Conservation (phyloP, 2,888 invertebrate genomes). For the Ochlodes sylvanus region DNA sequence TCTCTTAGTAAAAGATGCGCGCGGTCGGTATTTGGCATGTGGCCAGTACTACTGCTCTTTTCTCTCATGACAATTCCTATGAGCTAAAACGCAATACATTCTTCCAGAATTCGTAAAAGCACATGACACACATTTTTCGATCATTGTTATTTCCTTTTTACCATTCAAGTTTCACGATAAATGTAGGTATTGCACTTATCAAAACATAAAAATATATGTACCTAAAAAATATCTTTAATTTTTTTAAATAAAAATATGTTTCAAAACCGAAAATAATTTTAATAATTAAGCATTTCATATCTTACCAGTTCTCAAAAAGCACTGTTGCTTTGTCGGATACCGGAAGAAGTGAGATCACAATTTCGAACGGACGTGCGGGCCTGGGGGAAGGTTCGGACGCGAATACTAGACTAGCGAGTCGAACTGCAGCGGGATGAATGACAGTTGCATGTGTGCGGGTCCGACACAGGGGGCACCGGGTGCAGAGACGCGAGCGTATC, state of each 20-base stretch:
- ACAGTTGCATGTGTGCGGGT: conserved; percentile 64
- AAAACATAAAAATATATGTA: background rate
- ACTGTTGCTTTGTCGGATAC: conserved; percentile 38
- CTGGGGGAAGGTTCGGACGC: conserved; percentile 35
- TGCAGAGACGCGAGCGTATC: conserved; percentile 59
- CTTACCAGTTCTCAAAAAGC: conserved; percentile 48
- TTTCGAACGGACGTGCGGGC: conserved; percentile 23
- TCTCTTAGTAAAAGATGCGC: conserved; percentile 73
- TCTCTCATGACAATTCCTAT: conserved; percentile 72
- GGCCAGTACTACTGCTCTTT: conserved; percentile 78
- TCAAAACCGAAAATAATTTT: too few relatives aligned
- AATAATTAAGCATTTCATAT: conserved; percentile 13
- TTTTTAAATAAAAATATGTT: too few relatives aligned
- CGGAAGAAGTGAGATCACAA: conserved; percentile 31
- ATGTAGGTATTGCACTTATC: background rate
- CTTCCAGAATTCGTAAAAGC: conserved; percentile 38
- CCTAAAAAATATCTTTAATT: too few relatives aligned
- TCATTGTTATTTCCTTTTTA: background rate
- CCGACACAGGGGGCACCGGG: conserved; percentile 47
- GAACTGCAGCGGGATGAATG: conserved; percentile 62
- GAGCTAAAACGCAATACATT: conserved; percentile 66
- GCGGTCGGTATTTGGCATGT: conserved; percentile 74
- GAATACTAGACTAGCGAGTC: conserved; percentile 49
- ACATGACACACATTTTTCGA: background rate
- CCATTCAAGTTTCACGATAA: background rate